These are phyloP conservation scores for Pseudomugil tenellus DNA, from an alignment of 2,797 vertebrate genomes.

Conservation along the genomic window DNA sequence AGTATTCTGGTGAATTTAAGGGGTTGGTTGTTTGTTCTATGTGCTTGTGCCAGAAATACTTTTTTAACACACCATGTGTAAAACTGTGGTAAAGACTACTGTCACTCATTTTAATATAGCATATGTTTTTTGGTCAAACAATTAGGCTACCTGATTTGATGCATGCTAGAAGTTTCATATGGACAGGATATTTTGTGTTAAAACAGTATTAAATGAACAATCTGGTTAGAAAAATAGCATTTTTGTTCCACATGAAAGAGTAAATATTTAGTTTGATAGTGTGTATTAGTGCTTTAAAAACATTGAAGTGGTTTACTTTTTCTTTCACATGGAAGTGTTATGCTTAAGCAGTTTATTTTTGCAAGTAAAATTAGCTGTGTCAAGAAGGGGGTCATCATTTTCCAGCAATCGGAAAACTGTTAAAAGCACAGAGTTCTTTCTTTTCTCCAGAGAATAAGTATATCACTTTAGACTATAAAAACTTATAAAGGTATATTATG, in stretches of 20 bases:
- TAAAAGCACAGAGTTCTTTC: not conserved
- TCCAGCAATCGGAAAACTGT: slow-evolving; percentile 10
- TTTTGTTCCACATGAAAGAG: not conserved
- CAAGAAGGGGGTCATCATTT: slow-evolving; percentile 15
- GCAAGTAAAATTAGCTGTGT: slow-evolving; percentile 17
- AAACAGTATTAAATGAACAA: too few relatives aligned
- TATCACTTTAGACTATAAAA: not conserved
- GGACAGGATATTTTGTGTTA: too few relatives aligned
- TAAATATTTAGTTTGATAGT: not conserved
- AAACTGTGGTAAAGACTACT: slow-evolving; percentile 24
- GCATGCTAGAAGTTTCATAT: slow-evolving; percentile 54
- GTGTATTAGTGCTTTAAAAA: not conserved
- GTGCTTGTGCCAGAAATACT: slow-evolving; percentile 12
- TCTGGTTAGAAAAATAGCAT: not conserved
- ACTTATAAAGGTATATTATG: not conserved
- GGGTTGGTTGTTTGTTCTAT: slow-evolving; percentile 9
- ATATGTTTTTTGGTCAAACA: slow-evolving; percentile 55
- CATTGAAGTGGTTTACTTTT: not conserved
- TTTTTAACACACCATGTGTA: not conserved
- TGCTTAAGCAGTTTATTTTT: not conserved
- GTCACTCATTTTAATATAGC: slow-evolving; percentile 28
- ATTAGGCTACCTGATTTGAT: slow-evolving; percentile 46
- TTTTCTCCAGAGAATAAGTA: not conserved
- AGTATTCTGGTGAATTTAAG: slow-evolving; percentile 36
- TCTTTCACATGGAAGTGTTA: not conserved